phyloP scores from a whole-genome alignment of 2,797 vertebrate genomes.

The Hoplostethus mediterraneus region DNA sequence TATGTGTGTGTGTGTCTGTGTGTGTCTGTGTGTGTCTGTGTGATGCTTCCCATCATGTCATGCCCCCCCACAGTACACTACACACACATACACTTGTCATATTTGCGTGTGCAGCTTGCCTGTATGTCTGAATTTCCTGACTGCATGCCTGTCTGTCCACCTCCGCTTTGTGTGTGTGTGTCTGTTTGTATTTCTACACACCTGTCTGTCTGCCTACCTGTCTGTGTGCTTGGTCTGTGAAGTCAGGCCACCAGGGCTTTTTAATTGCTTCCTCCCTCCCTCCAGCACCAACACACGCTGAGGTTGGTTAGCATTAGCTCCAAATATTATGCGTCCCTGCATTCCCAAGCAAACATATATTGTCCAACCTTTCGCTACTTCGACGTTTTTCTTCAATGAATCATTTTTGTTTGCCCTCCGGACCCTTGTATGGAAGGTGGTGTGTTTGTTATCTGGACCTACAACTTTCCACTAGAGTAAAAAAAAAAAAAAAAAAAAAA shows the following conservation, averaged over 20 bases:
- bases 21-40: conserved; percentile 35
- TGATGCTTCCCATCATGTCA: conserved; percentile 76
- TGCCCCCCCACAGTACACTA: conserved; percentile 47
- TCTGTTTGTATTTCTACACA: conserved; percentile 20
- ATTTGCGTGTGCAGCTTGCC: conserved; percentile 62
- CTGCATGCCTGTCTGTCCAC: conserved; percentile 53
- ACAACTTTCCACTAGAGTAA: neutral
- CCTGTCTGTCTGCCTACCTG: conserved; percentile 75
- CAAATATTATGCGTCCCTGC: neutral
- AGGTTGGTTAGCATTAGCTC: conserved; percentile 7
- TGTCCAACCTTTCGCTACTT: too few species aligned
- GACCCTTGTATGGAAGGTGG: neutral
- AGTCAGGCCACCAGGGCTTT: conserved; percentile 79
- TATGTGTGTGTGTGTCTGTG: conserved; percentile 41
- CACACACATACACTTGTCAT: conserved; percentile 71
- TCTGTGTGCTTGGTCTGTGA: conserved; percentile 70
- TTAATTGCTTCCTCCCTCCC: conserved; percentile 81
- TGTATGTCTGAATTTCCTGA: conserved; percentile 56
- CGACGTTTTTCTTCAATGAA: too few species aligned
- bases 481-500: neutral
- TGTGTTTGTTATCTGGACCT: neutral
- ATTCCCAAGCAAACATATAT: neutral
- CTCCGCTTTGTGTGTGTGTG: conserved; percentile 49
- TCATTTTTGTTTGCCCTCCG: neutral
- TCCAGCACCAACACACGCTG: conserved; percentile 63